A percentile compares a stretch with the other conserved stretches of the same genome.
Conservation (phyloP, 2,113 vertebrate species). For the Pristiophorus japonicus region DNA sequence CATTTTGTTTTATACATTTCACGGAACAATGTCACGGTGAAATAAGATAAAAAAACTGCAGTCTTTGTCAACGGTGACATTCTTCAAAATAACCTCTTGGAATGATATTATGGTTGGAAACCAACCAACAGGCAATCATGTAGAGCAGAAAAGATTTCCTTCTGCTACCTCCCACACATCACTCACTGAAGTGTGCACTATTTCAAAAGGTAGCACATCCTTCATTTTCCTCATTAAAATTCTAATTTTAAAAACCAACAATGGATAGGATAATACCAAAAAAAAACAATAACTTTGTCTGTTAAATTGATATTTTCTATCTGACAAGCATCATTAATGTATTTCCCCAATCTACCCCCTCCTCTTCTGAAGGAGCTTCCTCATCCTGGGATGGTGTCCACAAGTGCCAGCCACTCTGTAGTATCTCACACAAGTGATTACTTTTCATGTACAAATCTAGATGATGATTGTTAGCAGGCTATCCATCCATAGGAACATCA, state of each 20-base stretch:
- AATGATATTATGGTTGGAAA: constrained; percentile 49
- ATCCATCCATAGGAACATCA: neutral
- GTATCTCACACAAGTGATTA: neutral
- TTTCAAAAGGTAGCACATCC: constrained; percentile 41
- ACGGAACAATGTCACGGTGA: constrained; percentile 38
- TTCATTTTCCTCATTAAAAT: constrained; percentile 49
- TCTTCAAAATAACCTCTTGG: constrained; percentile 47
- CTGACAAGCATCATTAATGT: neutral
- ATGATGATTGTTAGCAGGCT: neutral
- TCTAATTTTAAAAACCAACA: constrained; percentile 43
- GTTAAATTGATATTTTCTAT: neutral
- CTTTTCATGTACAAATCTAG: neutral
- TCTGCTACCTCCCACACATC: constrained; percentile 43
- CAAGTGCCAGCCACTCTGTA: no score
- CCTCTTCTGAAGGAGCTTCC: neutral
- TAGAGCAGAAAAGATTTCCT: constrained; percentile 51
- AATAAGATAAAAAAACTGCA: constrained; percentile 50
- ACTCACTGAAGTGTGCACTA: constrained; percentile 42
- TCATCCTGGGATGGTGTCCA: neutral
- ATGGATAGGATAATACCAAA: neutral
- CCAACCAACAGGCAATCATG: constrained; percentile 45
- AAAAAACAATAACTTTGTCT: neutral
- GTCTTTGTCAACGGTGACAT: constrained; percentile 39
- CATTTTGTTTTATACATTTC: constrained; percentile 46
- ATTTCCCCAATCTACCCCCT: neutral